Conservation (phyloP, 2,113 vertebrate genomes). For the Pangasianodon gigas region DNA sequence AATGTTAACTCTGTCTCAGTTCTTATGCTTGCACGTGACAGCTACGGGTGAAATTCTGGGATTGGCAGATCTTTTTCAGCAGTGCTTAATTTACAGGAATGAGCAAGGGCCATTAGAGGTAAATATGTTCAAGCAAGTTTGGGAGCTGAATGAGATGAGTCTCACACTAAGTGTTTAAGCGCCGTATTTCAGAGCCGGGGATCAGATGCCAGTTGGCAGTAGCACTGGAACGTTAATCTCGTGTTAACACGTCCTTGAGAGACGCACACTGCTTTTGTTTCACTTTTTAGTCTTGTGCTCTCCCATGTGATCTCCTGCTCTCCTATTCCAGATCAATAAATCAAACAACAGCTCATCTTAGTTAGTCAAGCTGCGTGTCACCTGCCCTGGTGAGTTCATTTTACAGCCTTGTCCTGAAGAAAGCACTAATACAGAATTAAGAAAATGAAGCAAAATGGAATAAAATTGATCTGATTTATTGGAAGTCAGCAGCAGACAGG, state of each 20-base stretch:
- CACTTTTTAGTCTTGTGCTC: conserved; percentile 41
- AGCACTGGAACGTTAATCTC: conserved; percentile 43
- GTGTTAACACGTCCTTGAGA: conserved; percentile 46
- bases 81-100: conserved; percentile 16
- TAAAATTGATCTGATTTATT: conserved; percentile 64
- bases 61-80: background rate
- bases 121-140: conserved; percentile 56
- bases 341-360: conserved; percentile 30
- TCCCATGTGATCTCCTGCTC: conserved; percentile 34
- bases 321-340: conserved; percentile 31
- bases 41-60: conserved; percentile 3
- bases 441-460: conserved; percentile 19
- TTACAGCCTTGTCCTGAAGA: conserved; percentile 10
- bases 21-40: background rate
- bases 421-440: background rate
- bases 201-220: conserved; percentile 53
- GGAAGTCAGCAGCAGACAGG: conserved; percentile 68
- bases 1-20: conserved; percentile 1
- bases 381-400: conserved; percentile 1
- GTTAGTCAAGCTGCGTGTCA: conserved; percentile 1
- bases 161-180: conserved; percentile 40
- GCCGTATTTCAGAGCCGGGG: conserved; percentile 33
- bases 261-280: conserved; percentile 22
- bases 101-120: conserved; percentile 4
- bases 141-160: conserved; percentile 34